These are phyloP conservation scores for Petrolisthes cinctipes DNA, from an alignment of 2,888 invertebrate species.

Conservation along the genomic window DNA sequence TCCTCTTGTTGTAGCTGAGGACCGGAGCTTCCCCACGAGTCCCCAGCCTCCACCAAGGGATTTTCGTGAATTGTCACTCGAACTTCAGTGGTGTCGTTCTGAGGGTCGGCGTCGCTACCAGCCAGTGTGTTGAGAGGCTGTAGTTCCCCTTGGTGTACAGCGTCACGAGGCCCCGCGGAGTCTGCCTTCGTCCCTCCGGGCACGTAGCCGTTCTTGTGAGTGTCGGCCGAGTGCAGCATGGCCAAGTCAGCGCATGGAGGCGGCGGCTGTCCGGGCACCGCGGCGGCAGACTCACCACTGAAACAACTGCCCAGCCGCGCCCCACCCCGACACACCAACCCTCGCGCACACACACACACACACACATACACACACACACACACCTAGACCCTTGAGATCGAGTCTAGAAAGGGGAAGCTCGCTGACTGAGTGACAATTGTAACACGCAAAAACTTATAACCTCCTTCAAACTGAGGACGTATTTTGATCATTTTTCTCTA, in stretches of 20 bases:
- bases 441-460: too few species aligned
- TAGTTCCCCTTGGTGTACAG: constrained; percentile 46
- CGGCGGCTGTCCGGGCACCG: constrained; percentile 42
- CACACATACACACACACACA: constrained; percentile 27
- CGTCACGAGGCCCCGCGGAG: constrained; percentile 27
- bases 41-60: constrained; percentile 42
- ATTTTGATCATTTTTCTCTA: too few species aligned
- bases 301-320: constrained; percentile 1
- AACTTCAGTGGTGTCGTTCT: constrained; percentile 38
- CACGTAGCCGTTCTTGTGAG: constrained; percentile 60
- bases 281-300: constrained; percentile 55
- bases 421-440: too few species aligned
- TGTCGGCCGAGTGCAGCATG: constrained; percentile 53
- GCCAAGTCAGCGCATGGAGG: constrained; percentile 41
- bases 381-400: neutral
- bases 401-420: too few species aligned
- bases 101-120: constrained; percentile 26
- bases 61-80: constrained; percentile 54
- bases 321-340: constrained; percentile 34
- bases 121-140: constrained; percentile 42
- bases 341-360: constrained; percentile 38
- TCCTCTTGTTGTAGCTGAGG: constrained; percentile 38
- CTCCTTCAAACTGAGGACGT: too few species aligned
- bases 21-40: constrained; percentile 37
- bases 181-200: constrained; percentile 54